These are phyloP conservation scores for Archaeoteleia sp. DNA, from an alignment of 2,888 invertebrate species.

Conservation along the genomic window DNA sequence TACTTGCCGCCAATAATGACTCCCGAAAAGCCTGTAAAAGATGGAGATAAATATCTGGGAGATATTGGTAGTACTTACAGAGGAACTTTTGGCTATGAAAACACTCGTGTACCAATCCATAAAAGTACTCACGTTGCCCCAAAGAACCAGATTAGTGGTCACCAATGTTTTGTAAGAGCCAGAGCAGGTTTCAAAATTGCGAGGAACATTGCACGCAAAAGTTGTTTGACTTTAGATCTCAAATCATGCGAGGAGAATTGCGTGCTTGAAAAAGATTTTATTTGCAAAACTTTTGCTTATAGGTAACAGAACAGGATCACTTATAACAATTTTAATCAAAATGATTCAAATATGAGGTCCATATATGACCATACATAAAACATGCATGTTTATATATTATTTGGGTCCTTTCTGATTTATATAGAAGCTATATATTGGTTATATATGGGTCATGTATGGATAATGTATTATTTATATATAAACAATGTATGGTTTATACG, in stretches of 20 bases:
- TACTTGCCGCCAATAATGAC: slow-evolving; percentile 43
- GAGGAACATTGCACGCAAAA: slow-evolving; percentile 81
- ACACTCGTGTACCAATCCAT: slow-evolving; percentile 54
- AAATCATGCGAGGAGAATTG: slow-evolving; percentile 87
- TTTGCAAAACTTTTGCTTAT: slow-evolving; percentile 86
- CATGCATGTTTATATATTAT: too few relatives aligned
- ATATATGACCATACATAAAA: too few relatives aligned
- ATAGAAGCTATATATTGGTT: too few relatives aligned
- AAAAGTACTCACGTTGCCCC: slow-evolving; percentile 31
- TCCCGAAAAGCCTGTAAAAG: slow-evolving; percentile 4
- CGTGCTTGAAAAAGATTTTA: slow-evolving; percentile 82
- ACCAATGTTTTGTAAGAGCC: slow-evolving; percentile 84
- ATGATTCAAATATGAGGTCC: too few relatives aligned
- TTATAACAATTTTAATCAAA: neutral
- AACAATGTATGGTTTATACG: too few relatives aligned
- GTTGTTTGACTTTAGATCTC: slow-evolving; percentile 80
- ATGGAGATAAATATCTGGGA: slow-evolving; percentile 24
- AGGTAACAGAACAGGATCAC: slow-evolving; percentile 77
- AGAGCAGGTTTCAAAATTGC: slow-evolving; percentile 85
- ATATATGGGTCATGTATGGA: too few relatives aligned
- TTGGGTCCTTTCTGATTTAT: too few relatives aligned
- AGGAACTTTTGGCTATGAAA: slow-evolving; percentile 58
- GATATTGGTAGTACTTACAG: slow-evolving; percentile 56
- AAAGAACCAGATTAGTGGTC: slow-evolving; percentile 5
- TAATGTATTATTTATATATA: too few relatives aligned